phyloP scores from a whole-genome alignment of 1,140 invertebrate genomes.

The Neodiprion lecontei region DNA sequence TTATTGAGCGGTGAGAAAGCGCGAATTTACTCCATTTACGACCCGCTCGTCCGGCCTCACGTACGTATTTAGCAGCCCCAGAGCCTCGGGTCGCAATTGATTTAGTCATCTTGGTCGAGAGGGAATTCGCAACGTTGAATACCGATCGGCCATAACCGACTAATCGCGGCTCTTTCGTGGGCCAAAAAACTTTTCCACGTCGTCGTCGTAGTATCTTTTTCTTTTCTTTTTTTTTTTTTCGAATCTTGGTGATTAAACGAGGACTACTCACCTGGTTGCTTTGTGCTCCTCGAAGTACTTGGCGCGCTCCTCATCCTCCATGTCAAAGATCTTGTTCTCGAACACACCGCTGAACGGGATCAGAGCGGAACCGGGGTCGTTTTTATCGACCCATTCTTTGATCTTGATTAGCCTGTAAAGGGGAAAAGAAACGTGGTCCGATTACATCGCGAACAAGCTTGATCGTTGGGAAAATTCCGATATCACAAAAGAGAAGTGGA shows the following conservation, averaged over 20 bases:
- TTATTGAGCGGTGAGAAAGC: too few species aligned
- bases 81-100: too few species aligned
- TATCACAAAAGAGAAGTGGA: not conserved
- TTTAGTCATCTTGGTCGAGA: too few species aligned
- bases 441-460: not conserved
- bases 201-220: too few species aligned
- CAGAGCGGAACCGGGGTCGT: conserved; percentile 91
- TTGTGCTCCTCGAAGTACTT: conserved; percentile 82
- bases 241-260: not conserved
- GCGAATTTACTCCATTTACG: too few species aligned
- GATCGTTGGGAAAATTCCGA: not conserved
- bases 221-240: too few species aligned
- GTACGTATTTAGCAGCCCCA: too few species aligned
- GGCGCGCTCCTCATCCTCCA: conserved; percentile 79
- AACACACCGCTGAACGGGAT: conserved; percentile 96
- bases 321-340: conserved; percentile 87
- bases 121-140: too few species aligned
- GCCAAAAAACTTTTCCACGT: too few species aligned
- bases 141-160: too few species aligned
- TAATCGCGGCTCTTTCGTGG: too few species aligned
- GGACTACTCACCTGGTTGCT: conserved; percentile 73
- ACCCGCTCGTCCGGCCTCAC: too few species aligned
- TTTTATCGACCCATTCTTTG: conserved; percentile 98
- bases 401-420: conserved; percentile 90
- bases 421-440: conserved; percentile 17